Base-by-base conservation (phyloP, 2,888 invertebrate genomes). In the Camptogramma bilineatum region DNA sequence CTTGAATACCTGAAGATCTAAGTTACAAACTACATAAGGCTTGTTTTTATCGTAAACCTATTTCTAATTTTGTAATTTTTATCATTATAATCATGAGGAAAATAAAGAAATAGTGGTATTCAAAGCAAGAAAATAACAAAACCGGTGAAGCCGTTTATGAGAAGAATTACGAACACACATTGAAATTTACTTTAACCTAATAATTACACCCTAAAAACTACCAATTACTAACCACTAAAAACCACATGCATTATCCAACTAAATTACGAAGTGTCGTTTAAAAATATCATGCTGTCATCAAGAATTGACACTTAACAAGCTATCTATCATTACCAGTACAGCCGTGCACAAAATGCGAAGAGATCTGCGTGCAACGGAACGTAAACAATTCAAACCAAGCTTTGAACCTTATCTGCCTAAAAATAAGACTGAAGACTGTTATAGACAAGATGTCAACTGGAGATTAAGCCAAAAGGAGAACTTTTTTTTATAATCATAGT, bases 281-380 rank as follows among this genome's bases (percentile, higher is more conserved):
- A 57, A 44, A 63, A 68, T 57, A 60, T 58, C 84, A 83, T 85
- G 85, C 84, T 77, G 71, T 73, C 68, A 77, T 73, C 68, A 77
- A 34, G 62, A 71, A 68, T 69, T 66, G 73, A 74, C 72, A 74
- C 75, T 16, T 44, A 44, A 76, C 66, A 82, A 84, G 81, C 81
- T 69, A 77, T 76, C 72, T 72, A 78, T 75, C 71, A 75, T 79
- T 75, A 71, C 18, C 24, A 31, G 31, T 59, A 59, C 34, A 62
- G 74, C 74, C 72, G 77, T 46, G 78, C 75, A 71, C 76, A 77
- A 75, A 81, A 85, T 83, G 85, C 87, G 88, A 88, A 85, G 85
- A 86, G 89, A 90, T 91, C 89, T 91, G 91, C 90, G 90, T 85
- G 83, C 78, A 81, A 74, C 74, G 74, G 75, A 80, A 79, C 73